Evolutionary conservation across 30 jellyfish, hydroid and myxozoan genomes (phyloP).

Genomic region (Hydractinia echinata): DNA sequence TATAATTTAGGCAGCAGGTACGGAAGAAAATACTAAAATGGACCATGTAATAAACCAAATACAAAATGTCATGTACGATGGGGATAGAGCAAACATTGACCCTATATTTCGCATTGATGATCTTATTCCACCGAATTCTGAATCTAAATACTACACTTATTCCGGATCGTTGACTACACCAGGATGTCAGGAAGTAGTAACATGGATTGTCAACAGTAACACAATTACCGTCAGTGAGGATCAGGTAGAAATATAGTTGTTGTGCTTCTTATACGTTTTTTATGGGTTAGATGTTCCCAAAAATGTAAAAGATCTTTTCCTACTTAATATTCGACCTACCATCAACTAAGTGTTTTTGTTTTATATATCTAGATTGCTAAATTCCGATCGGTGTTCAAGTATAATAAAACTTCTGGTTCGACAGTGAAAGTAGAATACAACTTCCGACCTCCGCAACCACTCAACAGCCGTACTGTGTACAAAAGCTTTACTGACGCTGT

Average conservation of each 20-base stretch:
- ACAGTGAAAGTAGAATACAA: constrained; percentile 18
- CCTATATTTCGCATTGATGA: constrained; percentile 9
- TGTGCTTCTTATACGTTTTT: background rate
- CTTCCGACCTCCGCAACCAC: constrained; percentile 49
- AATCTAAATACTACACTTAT: constrained; percentile 39
- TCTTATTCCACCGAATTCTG: constrained; percentile 32
- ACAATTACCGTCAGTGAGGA: constrained; percentile 23
- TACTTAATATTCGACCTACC: too few species aligned
- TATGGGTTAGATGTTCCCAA: background rate
- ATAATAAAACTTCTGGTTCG: background rate
- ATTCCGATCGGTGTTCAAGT: constrained; percentile 10
- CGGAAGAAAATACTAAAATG: constrained; percentile 11
- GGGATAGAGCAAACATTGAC: too few species aligned
- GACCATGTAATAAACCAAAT: too few species aligned
- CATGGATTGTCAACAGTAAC: constrained; percentile 50
- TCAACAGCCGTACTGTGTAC: constrained; percentile 44
- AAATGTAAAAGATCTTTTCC: background rate
- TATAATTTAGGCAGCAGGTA: background rate
- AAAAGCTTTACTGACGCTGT: constrained; percentile 26
- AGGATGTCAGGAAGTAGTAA: constrained; percentile 51
- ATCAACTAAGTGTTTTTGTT: too few species aligned
- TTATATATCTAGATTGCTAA: constrained; percentile 7
- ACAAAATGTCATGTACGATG: too few species aligned
- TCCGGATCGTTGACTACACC: constrained; percentile 73
- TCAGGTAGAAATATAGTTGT: constrained; percentile 28